Evolutionary conservation across 2,888 invertebrate genomes (phyloP).

Genomic region (Drosophila affinis): DNA sequence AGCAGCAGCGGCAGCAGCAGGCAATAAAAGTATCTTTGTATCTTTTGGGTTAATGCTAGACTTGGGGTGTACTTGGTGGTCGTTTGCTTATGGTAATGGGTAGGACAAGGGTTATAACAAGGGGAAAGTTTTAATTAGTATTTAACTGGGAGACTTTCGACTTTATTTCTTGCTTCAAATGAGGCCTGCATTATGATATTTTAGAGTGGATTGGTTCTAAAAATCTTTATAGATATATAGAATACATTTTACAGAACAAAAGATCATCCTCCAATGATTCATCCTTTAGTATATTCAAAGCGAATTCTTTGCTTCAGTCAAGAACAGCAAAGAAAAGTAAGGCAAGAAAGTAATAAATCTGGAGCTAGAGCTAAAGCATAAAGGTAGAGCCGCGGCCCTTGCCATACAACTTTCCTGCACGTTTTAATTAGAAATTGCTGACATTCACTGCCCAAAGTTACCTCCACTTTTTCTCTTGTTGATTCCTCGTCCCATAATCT

Average conservation of each 20-base stretch:
- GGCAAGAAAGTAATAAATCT: too few species aligned
- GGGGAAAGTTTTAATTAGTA: background rate
- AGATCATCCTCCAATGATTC: too few species aligned
- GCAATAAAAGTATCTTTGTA: slow-evolving; percentile 15
- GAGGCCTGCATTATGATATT: background rate
- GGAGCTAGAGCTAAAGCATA: too few species aligned
- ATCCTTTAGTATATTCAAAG: too few species aligned
- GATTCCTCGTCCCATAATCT: slow-evolving; percentile 8
- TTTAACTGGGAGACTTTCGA: background rate
- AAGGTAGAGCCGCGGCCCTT: too few species aligned
- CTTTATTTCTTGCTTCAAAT: background rate
- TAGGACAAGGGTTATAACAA: background rate
- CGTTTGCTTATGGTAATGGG: slow-evolving; percentile 14
- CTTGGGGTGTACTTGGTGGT: slow-evolving; percentile 16
- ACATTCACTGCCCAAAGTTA: background rate
- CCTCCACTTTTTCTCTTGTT: background rate
- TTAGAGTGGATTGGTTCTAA: background rate
- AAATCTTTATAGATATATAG: too few species aligned
- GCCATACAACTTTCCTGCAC: too few species aligned
- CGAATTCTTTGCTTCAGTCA: too few species aligned
- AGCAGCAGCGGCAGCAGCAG: slow-evolving; percentile 8
- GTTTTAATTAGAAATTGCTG: too few species aligned
- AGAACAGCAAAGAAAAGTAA: too few species aligned
- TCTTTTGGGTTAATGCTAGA: slow-evolving; percentile 10
- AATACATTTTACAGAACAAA: too few species aligned